These are phyloP conservation scores for Dione juno DNA, from an alignment of 2,888 invertebrate genomes.

Conservation along the genomic window DNA sequence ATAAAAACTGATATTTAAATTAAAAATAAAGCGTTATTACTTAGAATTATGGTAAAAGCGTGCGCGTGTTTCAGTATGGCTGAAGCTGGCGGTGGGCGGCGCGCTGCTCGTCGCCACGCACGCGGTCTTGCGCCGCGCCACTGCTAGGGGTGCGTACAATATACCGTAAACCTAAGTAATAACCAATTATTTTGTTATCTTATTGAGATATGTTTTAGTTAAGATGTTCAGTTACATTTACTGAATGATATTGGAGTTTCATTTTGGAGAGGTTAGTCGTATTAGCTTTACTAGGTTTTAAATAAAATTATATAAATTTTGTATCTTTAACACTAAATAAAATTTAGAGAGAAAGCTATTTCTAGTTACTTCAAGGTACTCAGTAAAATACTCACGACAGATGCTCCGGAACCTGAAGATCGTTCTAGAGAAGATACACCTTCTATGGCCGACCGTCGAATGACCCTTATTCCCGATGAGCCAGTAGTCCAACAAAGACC, in stretches of 20 bases:
- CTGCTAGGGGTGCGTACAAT: conserved; percentile 86
- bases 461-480: conserved; percentile 73
- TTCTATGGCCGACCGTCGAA: conserved; percentile 65
- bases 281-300: background rate
- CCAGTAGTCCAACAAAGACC: conserved; percentile 49
- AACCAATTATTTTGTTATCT: conserved; percentile 3
- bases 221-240: background rate
- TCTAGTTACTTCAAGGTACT: conserved; percentile 32
- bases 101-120: conserved; percentile 93
- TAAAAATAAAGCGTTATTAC: conserved; percentile 29
- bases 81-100: conserved; percentile 93
- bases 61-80: conserved; percentile 90
- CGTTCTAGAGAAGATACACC: conserved; percentile 67
- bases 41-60: conserved; percentile 40
- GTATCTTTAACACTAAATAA: background rate
- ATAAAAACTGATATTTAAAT: conserved; percentile 9
- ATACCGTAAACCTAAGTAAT: conserved; percentile 36
- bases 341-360: background rate
- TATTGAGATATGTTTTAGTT: background rate
- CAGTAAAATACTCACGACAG: conserved; percentile 57
- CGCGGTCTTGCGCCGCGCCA: conserved; percentile 89
- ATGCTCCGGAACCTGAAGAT: conserved; percentile 60
- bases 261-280: background rate
- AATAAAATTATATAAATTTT: background rate
- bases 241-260: background rate